These are phyloP conservation scores for Capitulum mitella DNA, from an alignment of 2,888 invertebrate genomes.

Conservation along the genomic window DNA sequence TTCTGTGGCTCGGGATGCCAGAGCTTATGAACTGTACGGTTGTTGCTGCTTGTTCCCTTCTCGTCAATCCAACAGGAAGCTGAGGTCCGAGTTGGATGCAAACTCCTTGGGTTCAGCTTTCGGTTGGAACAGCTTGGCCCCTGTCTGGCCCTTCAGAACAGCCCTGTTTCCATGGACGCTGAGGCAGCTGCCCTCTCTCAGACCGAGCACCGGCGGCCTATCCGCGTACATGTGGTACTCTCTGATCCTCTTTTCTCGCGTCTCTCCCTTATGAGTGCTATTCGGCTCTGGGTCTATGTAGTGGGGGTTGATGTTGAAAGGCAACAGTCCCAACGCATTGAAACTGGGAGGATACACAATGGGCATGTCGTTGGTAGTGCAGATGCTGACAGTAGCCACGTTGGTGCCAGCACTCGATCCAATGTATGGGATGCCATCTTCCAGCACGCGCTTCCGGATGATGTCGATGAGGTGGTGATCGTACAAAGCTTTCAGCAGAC, in stretches of 20 bases:
- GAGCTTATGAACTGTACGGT: too few species aligned
- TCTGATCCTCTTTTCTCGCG: constrained; percentile 62
- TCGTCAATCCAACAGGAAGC: constrained; percentile 48
- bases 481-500: constrained; percentile 61
- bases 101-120: constrained; percentile 53
- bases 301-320: constrained; percentile 80
- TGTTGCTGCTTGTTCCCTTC: too few species aligned
- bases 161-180: constrained; percentile 54
- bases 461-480: constrained; percentile 57
- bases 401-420: constrained; percentile 77
- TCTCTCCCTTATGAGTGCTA: constrained; percentile 67
- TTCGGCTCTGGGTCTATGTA: constrained; percentile 59
- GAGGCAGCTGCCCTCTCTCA: constrained; percentile 63
- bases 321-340: constrained; percentile 61
- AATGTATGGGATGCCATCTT: constrained; percentile 61
- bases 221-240: constrained; percentile 59
- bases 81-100: constrained; percentile 54
- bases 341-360: constrained; percentile 68
- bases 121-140: constrained; percentile 59
- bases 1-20: too few species aligned
- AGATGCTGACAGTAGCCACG: constrained; percentile 68
- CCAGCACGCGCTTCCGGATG: constrained; percentile 56
- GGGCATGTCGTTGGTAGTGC: constrained; percentile 84
- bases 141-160: constrained; percentile 55
- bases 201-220: constrained; percentile 57